Evolutionary conservation across 2,113 vertebrate species (phyloP).

Genomic region (Hemiprocne comata): DNA sequence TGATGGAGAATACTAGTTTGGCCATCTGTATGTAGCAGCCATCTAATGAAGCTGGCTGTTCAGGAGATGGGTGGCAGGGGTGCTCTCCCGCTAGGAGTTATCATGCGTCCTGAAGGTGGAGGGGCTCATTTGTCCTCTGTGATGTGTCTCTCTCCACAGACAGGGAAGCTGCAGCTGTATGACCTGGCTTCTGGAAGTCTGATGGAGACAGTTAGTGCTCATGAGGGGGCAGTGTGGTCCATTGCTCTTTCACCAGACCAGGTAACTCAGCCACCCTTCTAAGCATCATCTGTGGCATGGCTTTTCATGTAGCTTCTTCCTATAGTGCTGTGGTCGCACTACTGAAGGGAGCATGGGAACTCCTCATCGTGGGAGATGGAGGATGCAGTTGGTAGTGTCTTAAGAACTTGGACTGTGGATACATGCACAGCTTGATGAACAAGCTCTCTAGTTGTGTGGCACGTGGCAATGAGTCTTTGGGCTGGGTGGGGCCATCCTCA

Average conservation of each 20-base stretch:
- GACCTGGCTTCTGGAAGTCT: constrained; percentile 91
- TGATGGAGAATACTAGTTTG: background rate
- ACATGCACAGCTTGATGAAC: background rate
- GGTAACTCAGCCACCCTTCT: constrained; percentile 71
- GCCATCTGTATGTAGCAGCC: background rate
- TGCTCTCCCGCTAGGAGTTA: background rate
- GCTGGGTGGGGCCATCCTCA: background rate
- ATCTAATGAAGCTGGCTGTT: background rate
- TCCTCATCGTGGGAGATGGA: background rate
- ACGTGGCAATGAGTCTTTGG: background rate
- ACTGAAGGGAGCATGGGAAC: background rate
- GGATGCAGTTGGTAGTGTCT: background rate
- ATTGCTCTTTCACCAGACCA: constrained; percentile 91
- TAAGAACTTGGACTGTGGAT: background rate
- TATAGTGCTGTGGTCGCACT: background rate
- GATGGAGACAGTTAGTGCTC: constrained; percentile 84
- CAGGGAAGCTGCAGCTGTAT: constrained; percentile 92
- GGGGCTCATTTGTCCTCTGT: background rate
- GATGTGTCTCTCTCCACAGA: constrained; percentile 69
- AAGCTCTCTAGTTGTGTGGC: background rate
- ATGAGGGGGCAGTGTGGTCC: constrained; percentile 89
- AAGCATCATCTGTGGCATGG: background rate
- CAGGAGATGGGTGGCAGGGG: background rate
- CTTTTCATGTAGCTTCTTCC: background rate
- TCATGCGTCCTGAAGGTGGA: accelerated